Conservation (phyloP, 2,888 invertebrate genomes). For the Drosophila buzzatii region DNA sequence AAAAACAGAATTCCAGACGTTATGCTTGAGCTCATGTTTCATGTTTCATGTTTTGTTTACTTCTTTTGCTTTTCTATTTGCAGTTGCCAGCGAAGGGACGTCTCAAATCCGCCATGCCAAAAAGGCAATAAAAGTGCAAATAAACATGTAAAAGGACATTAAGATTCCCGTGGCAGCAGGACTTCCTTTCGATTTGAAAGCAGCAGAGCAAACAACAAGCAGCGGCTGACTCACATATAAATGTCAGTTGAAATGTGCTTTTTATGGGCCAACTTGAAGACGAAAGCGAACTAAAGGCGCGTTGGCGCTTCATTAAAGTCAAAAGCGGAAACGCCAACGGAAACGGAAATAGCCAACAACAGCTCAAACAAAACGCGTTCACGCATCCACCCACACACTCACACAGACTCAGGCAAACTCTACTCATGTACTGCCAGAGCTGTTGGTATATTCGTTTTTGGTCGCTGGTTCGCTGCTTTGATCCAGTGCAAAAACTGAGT, state of each 20-base stretch:
- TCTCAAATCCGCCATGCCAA: constrained; percentile 29
- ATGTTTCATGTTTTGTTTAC: constrained; percentile 21
- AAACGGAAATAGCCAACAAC: constrained; percentile 62
- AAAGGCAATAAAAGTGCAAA: constrained; percentile 70
- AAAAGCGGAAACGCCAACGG: constrained; percentile 63
- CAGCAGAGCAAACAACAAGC: constrained; percentile 15
- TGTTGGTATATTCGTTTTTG: constrained; percentile 30
- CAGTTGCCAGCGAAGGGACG: constrained; percentile 37
- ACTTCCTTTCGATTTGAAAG: constrained; percentile 45
- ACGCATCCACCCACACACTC: constrained; percentile 9
- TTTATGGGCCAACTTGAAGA: constrained; percentile 63
- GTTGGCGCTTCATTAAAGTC: constrained; percentile 76
- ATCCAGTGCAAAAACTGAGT: constrained; percentile 54
- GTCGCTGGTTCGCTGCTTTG: constrained; percentile 54
- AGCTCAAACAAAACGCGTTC: constrained; percentile 20
- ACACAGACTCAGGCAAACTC: constrained; percentile 8
- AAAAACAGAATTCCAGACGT: constrained; percentile 1
- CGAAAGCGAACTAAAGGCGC: constrained; percentile 47
- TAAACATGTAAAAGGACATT: constrained; percentile 78
- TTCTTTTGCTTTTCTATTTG: constrained; percentile 54
- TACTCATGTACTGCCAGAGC: constrained; percentile 22
- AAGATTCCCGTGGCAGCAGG: constrained; percentile 51
- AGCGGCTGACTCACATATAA: constrained; percentile 38
- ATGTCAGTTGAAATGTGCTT: constrained; percentile 66
- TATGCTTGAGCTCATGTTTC: constrained; percentile 36